Evolutionary conservation across 2,113 vertebrate genomes (phyloP).

Genomic region (Athene cunicularia): DNA sequence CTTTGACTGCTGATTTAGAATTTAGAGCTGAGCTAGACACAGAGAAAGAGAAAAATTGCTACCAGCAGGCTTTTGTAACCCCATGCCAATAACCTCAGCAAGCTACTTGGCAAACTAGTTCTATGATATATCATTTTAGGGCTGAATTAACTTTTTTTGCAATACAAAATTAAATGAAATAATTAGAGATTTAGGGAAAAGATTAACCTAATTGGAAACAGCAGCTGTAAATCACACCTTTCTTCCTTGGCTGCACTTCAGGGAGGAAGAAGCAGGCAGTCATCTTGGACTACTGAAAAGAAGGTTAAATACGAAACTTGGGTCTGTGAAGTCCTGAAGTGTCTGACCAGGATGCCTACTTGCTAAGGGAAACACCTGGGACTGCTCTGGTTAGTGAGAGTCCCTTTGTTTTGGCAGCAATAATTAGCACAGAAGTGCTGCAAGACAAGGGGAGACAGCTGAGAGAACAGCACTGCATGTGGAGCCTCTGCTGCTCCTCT

Average conservation of each 20-base stretch:
- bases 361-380: background rate
- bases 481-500: background rate
- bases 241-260: background rate
- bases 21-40: background rate
- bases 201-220: background rate
- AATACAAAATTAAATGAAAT: background rate
- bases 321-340: background rate
- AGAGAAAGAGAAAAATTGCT: background rate
- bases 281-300: background rate
- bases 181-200: background rate
- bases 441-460: background rate
- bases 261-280: background rate
- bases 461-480: background rate
- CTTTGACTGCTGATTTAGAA: background rate
- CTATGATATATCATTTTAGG: background rate
- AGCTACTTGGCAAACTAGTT: background rate
- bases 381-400: background rate
- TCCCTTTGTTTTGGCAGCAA: background rate
- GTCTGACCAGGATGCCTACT: background rate
- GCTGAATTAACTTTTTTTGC: background rate
- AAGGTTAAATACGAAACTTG: background rate
- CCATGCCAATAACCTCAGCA: background rate
- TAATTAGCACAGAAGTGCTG: background rate
- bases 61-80: background rate
- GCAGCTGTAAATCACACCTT: background rate